phyloP scores from a whole-genome alignment of 2,888 invertebrate species.

The Eupithecia insigniata region DNA sequence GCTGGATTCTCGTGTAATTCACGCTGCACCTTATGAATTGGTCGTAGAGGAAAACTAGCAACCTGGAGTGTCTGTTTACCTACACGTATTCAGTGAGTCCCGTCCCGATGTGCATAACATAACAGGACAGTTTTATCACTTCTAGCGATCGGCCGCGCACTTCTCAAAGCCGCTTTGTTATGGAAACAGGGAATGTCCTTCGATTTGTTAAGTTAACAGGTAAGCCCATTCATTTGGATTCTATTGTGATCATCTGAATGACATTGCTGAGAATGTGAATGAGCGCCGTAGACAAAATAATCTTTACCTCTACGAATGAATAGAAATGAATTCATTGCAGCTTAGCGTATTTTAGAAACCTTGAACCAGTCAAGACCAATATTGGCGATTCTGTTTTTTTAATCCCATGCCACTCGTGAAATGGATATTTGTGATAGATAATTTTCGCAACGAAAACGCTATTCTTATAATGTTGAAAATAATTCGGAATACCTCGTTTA shows the following conservation, averaged over 20 bases:
- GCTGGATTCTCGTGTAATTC: not conserved
- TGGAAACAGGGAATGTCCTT: constrained; percentile 31
- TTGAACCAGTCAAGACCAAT: not conserved
- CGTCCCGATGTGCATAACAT: constrained; percentile 20
- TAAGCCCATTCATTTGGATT: constrained; percentile 3
- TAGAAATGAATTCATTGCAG: not conserved
- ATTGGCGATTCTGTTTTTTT: not conserved
- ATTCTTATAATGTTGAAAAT: not conserved
- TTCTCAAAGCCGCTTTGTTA: constrained; percentile 38
- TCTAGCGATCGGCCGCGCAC: constrained; percentile 39
- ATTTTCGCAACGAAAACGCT: not conserved
- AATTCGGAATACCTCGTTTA: not conserved
- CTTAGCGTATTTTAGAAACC: not conserved
- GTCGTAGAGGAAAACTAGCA: not conserved
- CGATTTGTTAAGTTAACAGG: constrained; percentile 16
- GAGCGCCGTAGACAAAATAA: not conserved
- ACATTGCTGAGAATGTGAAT: constrained; percentile 1
- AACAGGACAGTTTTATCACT: constrained; percentile 43
- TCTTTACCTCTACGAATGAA: not conserved
- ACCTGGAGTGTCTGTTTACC: not conserved
- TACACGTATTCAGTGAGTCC: not conserved
- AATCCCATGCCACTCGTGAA: not conserved
- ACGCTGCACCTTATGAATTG: not conserved
- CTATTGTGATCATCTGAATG: constrained; percentile 1
- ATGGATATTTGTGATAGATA: not conserved